Evolutionary conservation across 2,113 vertebrate genomes (phyloP).

Genomic region (Pagrus major): DNA sequence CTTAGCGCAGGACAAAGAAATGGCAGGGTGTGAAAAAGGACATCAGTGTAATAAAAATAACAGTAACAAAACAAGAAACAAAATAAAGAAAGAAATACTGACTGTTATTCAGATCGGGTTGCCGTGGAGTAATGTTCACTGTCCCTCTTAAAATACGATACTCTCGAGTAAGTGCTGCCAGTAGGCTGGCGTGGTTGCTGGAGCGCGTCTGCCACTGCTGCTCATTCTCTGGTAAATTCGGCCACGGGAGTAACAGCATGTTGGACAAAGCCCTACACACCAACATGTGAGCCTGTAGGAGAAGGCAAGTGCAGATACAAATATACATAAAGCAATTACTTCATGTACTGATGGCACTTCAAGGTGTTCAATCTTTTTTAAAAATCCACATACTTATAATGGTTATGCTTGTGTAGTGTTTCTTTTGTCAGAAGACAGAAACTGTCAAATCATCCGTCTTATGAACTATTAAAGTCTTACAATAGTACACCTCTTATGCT

Average conservation of each 20-base stretch:
- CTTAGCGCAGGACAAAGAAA: not conserved
- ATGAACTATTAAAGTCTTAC: not conserved
- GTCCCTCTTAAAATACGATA: constrained; percentile 90
- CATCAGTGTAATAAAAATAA: not conserved
- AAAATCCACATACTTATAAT: not conserved
- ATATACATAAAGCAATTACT: not conserved
- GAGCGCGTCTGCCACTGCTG: constrained; percentile 97
- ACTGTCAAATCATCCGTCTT: not conserved
- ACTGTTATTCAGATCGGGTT: constrained; percentile 89
- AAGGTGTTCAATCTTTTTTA: not conserved
- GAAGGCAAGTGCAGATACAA: not conserved
- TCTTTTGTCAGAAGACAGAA: not conserved
- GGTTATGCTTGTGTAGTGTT: not conserved
- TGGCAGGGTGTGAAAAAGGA: not conserved
- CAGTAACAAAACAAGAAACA: not conserved
- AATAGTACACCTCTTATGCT: not conserved
- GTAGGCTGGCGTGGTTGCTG: constrained; percentile 90
- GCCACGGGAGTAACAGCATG: constrained; percentile 94
- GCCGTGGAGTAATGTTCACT: constrained; percentile 86
- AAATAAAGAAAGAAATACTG: constrained; percentile 70
- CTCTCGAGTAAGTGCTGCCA: constrained; percentile 91
- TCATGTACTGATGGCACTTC: not conserved
- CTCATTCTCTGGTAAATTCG: constrained; percentile 92
- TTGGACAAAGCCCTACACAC: constrained; percentile 96
- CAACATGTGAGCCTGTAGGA: constrained; percentile 91